Base-by-base conservation (phyloP, 2,113 vertebrate species). In the Poeciliopsis retropinna region DNA sequence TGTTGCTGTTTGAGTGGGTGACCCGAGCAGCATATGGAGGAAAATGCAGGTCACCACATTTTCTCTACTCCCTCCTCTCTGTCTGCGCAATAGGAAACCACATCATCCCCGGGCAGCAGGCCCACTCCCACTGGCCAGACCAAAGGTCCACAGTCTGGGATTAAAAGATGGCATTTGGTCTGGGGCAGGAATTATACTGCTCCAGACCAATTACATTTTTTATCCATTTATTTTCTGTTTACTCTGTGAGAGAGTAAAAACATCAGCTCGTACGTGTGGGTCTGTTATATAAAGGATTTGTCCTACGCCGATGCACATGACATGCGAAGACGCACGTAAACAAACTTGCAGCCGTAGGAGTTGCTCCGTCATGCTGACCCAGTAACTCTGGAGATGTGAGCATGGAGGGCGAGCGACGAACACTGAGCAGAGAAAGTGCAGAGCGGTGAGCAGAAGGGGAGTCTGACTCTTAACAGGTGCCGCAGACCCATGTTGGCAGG, bases 381-480 rank as follows among this genome's bases (percentile, higher is more conserved):
- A 83, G 54, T 73, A 80, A 76, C 44, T 69, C 29, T 41, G 72
- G 41, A 60, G 44, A 85, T 47, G 67, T 64, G 44, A 51, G 67
- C 12, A 41, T 70, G 79, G 73, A 82, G 9, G 28, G 29, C 47
- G 72, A 74, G 64, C 27, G 64, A 34, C 60, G 67, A 39, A 31
- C 65, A 64, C 39, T 19, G 44, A n/a, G 1, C 22, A 61, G 75
- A 57, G 64, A 60, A 22, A 4, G 65, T 32, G 63, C n/a, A 54
- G 67, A 72, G 89, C 73, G 76, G 64, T 2, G 22, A 70, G 83
- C 77, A 69, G 79, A 78, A 82, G 64, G 71, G 34, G 82, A 88
- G 88, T 89, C 90, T 81, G 85, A 92, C 89, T 90, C 90, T 80
- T 80, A 87, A 92, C 90, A 92, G 91, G 91, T 92, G 91, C 78